These are phyloP conservation scores for Arctia plantaginis DNA, from an alignment of 2,888 invertebrate species.

Conservation along the genomic window DNA sequence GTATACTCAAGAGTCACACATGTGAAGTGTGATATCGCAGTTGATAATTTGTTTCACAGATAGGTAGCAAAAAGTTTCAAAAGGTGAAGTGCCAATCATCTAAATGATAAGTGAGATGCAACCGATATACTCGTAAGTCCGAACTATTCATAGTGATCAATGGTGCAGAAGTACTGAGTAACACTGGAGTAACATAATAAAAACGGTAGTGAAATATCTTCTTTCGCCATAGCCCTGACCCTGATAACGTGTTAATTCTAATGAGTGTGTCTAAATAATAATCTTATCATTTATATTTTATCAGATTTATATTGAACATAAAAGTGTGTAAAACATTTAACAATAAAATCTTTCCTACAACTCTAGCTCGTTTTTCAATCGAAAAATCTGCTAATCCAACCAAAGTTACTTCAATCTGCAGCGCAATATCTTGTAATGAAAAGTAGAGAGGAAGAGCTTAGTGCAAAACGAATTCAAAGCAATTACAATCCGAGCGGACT, in stretches of 20 bases:
- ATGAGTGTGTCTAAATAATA: background rate
- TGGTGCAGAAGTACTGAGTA: background rate
- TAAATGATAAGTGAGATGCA: too few species aligned
- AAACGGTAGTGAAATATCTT: too few species aligned
- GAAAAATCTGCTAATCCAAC: background rate
- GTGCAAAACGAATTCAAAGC: slow-evolving; percentile 47
- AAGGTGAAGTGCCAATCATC: too few species aligned
- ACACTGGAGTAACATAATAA: background rate
- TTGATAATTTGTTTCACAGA: too few species aligned
- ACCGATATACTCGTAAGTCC: background rate
- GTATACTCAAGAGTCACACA: too few species aligned
- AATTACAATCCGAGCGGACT: slow-evolving; percentile 37
- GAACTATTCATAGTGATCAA: background rate
- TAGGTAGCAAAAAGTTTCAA: too few species aligned
- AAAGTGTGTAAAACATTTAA: background rate
- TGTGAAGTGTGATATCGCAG: too few species aligned
- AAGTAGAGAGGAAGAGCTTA: slow-evolving; percentile 32
- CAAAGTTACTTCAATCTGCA: background rate
- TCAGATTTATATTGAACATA: background rate
- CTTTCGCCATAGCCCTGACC: too few species aligned
- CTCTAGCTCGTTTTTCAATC: background rate
- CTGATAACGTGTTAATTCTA: too few species aligned
- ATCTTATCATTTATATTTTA: background rate
- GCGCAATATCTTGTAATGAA: slow-evolving; percentile 28
- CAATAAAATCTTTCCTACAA: background rate